Conservation (phyloP, 1,140 invertebrate genomes). For the Caenorhabditis latens region DNA sequence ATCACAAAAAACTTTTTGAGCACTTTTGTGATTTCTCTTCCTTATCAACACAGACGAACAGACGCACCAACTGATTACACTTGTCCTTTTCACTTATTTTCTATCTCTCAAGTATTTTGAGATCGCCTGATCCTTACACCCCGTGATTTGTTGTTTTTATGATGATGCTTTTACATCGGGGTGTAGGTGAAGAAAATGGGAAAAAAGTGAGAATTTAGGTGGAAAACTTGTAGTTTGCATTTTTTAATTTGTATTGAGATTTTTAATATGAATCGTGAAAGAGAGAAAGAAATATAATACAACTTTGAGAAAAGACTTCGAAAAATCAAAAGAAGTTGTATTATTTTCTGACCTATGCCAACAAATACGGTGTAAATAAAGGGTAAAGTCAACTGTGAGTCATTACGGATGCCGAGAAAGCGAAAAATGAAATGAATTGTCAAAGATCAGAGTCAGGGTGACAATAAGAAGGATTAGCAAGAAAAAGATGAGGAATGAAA, state of each 20-base stretch:
- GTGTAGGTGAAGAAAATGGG: background rate
- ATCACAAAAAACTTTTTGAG: background rate
- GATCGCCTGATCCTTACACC: background rate
- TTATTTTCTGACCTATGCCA: too few species aligned
- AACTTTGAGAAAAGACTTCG: too few species aligned
- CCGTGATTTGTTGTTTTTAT: background rate
- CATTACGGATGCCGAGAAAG: too few species aligned
- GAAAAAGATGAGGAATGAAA: background rate
- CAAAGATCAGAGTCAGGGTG: background rate
- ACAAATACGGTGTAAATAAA: too few species aligned
- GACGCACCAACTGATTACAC: background rate
- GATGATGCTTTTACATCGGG: background rate
- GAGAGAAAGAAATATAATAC: too few species aligned
- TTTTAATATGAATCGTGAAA: too few species aligned
- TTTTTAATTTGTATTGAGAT: too few species aligned
- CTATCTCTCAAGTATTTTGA: background rate
- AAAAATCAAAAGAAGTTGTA: too few species aligned
- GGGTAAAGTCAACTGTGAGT: too few species aligned
- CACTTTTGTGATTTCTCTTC: background rate
- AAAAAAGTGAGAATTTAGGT: background rate
- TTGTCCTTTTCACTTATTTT: background rate
- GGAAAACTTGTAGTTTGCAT: too few species aligned
- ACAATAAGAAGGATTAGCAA: background rate
- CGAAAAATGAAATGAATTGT: background rate
- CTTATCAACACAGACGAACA: too few species aligned